These are phyloP conservation scores for Patella vulgata DNA, from an alignment of 1,140 invertebrate species.

Conservation along the genomic window DNA sequence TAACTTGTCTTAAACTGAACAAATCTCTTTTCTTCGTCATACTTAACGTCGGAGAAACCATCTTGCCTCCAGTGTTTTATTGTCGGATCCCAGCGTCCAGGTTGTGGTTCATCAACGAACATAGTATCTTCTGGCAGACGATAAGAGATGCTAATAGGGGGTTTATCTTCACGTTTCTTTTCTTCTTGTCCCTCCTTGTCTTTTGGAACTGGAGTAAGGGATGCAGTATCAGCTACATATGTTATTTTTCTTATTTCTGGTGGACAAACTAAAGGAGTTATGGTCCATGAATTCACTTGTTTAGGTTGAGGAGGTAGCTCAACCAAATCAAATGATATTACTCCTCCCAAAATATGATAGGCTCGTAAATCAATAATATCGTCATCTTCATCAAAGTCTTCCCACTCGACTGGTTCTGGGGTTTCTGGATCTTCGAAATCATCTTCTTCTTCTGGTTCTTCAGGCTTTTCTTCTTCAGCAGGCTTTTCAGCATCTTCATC, in stretches of 20 bases:
- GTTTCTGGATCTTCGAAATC: slow-evolving; percentile 19
- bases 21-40: slow-evolving; percentile 53
- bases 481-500: slow-evolving; percentile 44
- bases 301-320: slow-evolving; percentile 66
- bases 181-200: slow-evolving; percentile 38
- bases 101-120: slow-evolving; percentile 61
- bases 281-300: slow-evolving; percentile 56
- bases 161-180: slow-evolving; percentile 55
- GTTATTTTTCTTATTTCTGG: neutral
- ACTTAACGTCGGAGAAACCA: slow-evolving; percentile 57
- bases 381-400: slow-evolving; percentile 66
- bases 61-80: slow-evolving; percentile 59
- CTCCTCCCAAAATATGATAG: slow-evolving; percentile 57
- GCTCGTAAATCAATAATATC: slow-evolving; percentile 63
- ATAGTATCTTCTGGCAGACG: slow-evolving; percentile 58
- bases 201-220: slow-evolving; percentile 33
- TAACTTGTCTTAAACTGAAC: slow-evolving; percentile 61
- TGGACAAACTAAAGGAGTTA: slow-evolving; percentile 38
- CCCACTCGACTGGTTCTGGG: slow-evolving; percentile 53
- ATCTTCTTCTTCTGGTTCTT: slow-evolving; percentile 39
- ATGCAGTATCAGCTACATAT: slow-evolving; percentile 7
- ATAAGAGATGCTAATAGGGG: slow-evolving; percentile 49
- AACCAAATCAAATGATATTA: slow-evolving; percentile 62
- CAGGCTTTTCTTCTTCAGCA: slow-evolving; percentile 36
- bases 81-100: slow-evolving; percentile 61